Evolutionary conservation across 2,888 invertebrate genomes (phyloP).

Genomic region (Drosophila rubida): DNA sequence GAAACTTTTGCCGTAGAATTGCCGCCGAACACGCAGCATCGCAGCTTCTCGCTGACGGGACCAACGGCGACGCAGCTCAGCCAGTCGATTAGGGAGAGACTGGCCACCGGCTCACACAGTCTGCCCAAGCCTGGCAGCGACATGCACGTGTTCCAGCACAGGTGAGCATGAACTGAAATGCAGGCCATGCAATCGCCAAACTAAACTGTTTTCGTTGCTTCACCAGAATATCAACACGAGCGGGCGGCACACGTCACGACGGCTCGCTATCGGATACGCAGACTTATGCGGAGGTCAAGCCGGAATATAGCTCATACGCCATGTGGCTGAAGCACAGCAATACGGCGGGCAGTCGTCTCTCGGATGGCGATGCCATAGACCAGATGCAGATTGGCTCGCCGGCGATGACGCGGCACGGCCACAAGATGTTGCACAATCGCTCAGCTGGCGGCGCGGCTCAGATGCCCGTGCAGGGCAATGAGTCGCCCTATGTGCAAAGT

Average conservation of each 20-base stretch:
- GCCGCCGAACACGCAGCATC: conserved; percentile 90
- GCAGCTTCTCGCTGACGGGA: conserved; percentile 93
- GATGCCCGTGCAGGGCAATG: conserved; percentile 68
- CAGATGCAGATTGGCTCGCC: conserved; percentile 90
- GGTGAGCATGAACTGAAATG: conserved; percentile 83
- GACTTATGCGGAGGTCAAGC: conserved; percentile 89
- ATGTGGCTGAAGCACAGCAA: conserved; percentile 95
- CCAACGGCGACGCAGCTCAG: conserved; percentile 94
- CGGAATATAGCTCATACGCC: conserved; percentile 93
- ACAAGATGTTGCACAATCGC: conserved; percentile 84
- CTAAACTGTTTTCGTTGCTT: neutral
- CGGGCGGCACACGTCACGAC: conserved; percentile 87
- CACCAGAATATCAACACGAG: conserved; percentile 77
- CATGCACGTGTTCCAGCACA: conserved; percentile 88
- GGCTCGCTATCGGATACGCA: conserved; percentile 95
- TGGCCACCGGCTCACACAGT: conserved; percentile 94
- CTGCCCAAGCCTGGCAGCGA: conserved; percentile 91
- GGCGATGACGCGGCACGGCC: conserved; percentile 86
- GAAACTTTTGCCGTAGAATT: conserved; percentile 84
- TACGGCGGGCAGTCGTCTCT: conserved; percentile 91
- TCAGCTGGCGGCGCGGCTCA: conserved; percentile 52
- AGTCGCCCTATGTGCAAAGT: conserved; percentile 86
- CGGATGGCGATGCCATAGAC: conserved; percentile 96
- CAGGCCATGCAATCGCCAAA: neutral
- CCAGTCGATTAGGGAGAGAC: conserved; percentile 93